A percentile compares a stretch with the other conserved stretches of the same genome.
Conservation (phyloP, 2,797 vertebrate species). For the Gadopsis marmoratus region DNA sequence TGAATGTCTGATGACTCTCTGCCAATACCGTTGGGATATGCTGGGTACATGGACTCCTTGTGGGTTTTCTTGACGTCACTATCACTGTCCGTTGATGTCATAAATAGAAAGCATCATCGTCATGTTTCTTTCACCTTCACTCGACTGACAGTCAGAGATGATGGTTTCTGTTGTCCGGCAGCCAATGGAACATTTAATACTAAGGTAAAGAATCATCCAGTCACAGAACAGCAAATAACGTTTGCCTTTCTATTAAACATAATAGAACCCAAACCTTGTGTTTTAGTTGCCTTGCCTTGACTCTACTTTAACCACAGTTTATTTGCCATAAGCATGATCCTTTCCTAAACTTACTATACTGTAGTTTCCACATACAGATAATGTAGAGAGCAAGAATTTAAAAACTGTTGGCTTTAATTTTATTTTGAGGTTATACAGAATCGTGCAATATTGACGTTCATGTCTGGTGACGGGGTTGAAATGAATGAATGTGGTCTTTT, state of each 20-base stretch:
- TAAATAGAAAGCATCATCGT: constrained; percentile 42
- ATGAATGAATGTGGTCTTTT: background rate
- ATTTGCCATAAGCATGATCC: background rate
- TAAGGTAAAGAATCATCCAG: background rate
- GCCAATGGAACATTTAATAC: background rate
- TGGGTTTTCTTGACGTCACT: constrained; percentile 44
- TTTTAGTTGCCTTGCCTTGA: background rate
- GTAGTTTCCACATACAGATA: background rate
- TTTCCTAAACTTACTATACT: background rate
- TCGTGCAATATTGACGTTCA: background rate
- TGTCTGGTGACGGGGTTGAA: background rate
- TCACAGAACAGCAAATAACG: background rate
- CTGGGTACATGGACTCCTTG: constrained; percentile 31
- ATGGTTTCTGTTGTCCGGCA: background rate
- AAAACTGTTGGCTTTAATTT: background rate
- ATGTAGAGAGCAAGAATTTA: background rate
- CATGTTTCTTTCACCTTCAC: constrained; percentile 15
- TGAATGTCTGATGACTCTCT: constrained; percentile 64
- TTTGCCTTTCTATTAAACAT: background rate
- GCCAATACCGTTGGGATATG: constrained; percentile 18
- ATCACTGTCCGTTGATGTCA: constrained; percentile 3
- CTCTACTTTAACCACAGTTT: background rate
- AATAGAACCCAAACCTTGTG: background rate
- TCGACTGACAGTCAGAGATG: background rate
- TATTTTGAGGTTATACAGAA: background rate